These are phyloP conservation scores for Choreutis nemorana DNA, from an alignment of 2,888 invertebrate genomes.

Conservation along the genomic window DNA sequence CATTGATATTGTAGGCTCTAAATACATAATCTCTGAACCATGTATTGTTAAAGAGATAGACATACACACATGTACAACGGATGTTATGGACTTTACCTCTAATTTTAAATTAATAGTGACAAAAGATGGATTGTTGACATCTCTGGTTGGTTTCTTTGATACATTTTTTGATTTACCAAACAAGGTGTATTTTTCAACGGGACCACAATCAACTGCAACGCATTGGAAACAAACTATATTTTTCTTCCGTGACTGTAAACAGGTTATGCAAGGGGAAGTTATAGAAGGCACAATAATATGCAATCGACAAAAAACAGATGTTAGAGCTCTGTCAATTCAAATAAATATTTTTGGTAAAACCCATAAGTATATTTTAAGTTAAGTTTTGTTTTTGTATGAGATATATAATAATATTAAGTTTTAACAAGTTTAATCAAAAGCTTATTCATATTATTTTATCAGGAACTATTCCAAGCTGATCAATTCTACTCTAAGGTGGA, in stretches of 20 bases:
- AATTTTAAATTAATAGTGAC: constrained; percentile 72
- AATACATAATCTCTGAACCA: constrained; percentile 72
- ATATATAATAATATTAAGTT: no score
- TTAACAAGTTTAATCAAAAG: no score
- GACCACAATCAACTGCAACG: constrained; percentile 76
- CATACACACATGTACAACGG: constrained; percentile 74
- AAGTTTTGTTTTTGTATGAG: no score
- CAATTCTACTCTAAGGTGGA: no score
- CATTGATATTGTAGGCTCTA: constrained; percentile 54
- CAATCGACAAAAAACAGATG: constrained; percentile 75
- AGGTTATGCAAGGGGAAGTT: constrained; percentile 72
- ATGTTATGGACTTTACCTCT: constrained; percentile 76
- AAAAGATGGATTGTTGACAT: constrained; percentile 75
- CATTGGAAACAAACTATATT: constrained; percentile 97
- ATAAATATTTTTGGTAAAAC: constrained; percentile 70
- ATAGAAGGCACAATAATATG: constrained; percentile 76
- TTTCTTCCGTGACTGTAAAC: constrained; percentile 77
- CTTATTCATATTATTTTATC: no score
- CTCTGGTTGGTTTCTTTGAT: constrained; percentile 92
- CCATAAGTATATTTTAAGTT: constrained; percentile 72
- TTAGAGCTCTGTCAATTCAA: constrained; percentile 75
- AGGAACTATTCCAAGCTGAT: no score
- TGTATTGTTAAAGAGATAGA: constrained; percentile 76
- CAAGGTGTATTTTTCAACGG: constrained; percentile 77
- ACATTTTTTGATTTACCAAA: constrained; percentile 80